Base-by-base conservation (phyloP, 2,113 vertebrate species). In the Halichoerus grypus region DNA sequence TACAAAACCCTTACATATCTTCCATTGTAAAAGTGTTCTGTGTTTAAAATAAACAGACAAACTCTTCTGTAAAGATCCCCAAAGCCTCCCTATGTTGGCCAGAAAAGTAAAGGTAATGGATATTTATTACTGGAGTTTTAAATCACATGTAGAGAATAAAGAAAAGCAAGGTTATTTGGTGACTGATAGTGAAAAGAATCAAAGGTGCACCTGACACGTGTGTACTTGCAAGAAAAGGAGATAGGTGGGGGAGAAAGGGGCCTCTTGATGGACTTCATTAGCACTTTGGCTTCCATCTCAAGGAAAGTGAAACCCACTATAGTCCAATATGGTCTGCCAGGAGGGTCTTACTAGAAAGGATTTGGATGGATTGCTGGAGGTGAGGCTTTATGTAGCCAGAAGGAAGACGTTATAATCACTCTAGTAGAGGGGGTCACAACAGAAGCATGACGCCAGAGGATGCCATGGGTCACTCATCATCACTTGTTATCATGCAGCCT, bases 31-130 rank as follows among this genome's bases (percentile, higher is more conserved):
- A 94, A 84, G 19, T 77, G 77, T 61, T 61, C 39, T 49, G 5
- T 95, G 42, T 96, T 76, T 84, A 69, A 84, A 88, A 74, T 9
- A 80, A 88, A 74, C 12, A 42, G 55, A 74, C 3, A 69, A 81
- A 72, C 12, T 67, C 24, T 55, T 93, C 63, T 49, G 15, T 65
- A 88, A 80, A 86, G 55, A 82, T 51, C 36, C 31, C 21, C 57
- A 74, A 88, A 76, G 28, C 80, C 22, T 93, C 72, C 46, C 28
- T 83, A 33, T 21, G 8, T 13, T 86, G 46, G 49, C 74, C 39
- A 0, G 39, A 85, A 55, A 39, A 46, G 46, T 74, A 91, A 91
- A 53, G 69, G 36, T 80, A 88, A 80, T 61, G 15, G 4, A 81
- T 0, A 7, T 65, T 95, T 92, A 21, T 87, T 94, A n/a, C 65